These are phyloP conservation scores for Malacoraja senta DNA, from an alignment of 2,797 vertebrate species.

Conservation along the genomic window DNA sequence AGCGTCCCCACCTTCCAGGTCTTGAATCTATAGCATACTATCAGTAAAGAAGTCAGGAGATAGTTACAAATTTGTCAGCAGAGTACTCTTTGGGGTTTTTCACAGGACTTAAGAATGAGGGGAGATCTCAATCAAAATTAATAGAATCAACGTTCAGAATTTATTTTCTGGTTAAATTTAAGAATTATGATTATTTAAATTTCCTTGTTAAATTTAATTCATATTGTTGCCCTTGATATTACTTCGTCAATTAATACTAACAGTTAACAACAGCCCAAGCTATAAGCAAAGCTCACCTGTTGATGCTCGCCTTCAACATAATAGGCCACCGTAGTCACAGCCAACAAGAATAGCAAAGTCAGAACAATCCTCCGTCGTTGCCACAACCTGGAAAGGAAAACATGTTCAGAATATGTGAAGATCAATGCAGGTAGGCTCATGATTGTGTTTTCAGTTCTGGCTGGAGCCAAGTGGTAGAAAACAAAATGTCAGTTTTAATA, in stretches of 20 bases:
- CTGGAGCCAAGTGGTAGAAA: not conserved
- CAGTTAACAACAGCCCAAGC: not conserved
- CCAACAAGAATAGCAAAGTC: conserved; percentile 67
- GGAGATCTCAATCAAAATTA: too few relatives aligned
- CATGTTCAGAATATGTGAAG: not conserved
- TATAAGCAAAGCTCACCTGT: conserved; percentile 60
- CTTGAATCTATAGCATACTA: not conserved
- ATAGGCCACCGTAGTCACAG: conserved; percentile 73
- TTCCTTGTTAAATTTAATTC: not conserved
- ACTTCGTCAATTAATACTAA: not conserved
- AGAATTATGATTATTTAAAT: not conserved
- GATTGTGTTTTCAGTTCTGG: not conserved
- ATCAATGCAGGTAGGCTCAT: not conserved
- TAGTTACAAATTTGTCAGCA: too few relatives aligned
- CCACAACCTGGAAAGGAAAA: conserved; percentile 71
- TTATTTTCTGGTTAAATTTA: too few relatives aligned
- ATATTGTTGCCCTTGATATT: not conserved
- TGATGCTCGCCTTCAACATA: conserved; percentile 89
- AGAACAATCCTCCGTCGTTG: conserved; percentile 70
- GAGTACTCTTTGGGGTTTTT: too few relatives aligned
- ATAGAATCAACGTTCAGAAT: too few relatives aligned
- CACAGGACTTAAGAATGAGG: too few relatives aligned
- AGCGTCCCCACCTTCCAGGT: too few relatives aligned
- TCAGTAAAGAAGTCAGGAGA: not conserved
- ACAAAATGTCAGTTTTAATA: not conserved